Percentiles rank a stretch among this genome's conserved stretches.
Conservation (phyloP, 2,113 vertebrate species). For the Lagenorhynchus albirostris region DNA sequence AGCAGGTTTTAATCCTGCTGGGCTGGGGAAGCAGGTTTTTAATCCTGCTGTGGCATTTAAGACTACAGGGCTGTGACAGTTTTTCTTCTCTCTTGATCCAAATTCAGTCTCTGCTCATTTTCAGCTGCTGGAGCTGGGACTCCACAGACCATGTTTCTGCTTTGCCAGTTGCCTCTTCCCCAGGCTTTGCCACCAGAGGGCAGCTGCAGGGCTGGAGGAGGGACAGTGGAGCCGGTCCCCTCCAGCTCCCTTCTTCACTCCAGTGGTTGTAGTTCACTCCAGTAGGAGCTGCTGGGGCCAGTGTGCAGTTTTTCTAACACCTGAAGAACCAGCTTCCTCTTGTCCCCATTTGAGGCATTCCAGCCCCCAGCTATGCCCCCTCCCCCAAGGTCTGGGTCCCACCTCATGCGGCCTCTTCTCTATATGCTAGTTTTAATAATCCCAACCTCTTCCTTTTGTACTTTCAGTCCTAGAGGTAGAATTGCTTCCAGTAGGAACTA, state of each 20-base stretch:
- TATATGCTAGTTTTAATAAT: neutral
- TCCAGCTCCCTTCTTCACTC: neutral
- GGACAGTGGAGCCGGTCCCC: rapidly evolving
- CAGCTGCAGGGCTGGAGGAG: neutral
- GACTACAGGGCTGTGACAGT: neutral
- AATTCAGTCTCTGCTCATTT: neutral
- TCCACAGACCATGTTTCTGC: neutral
- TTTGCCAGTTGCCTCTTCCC: neutral
- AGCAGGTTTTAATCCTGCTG: neutral
- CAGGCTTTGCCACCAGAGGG: neutral
- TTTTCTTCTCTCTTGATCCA: neutral
- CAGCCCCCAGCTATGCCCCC: neutral
- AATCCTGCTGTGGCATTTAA: neutral
- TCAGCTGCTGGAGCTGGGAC: neutral
- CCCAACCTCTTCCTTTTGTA: neutral
- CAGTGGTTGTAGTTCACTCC: too few relatives aligned
- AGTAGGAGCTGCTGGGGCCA: neutral
- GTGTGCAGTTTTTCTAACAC: neutral
- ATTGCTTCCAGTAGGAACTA: neutral
- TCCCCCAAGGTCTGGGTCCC: neutral
- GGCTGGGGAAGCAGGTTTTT: neutral
- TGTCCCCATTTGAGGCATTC: neutral
- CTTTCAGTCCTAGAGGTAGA: neutral
- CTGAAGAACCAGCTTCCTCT: neutral
- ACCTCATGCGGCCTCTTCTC: neutral